Base-by-base conservation (phyloP, 2,888 invertebrate genomes). In the Magallana nippona region DNA sequence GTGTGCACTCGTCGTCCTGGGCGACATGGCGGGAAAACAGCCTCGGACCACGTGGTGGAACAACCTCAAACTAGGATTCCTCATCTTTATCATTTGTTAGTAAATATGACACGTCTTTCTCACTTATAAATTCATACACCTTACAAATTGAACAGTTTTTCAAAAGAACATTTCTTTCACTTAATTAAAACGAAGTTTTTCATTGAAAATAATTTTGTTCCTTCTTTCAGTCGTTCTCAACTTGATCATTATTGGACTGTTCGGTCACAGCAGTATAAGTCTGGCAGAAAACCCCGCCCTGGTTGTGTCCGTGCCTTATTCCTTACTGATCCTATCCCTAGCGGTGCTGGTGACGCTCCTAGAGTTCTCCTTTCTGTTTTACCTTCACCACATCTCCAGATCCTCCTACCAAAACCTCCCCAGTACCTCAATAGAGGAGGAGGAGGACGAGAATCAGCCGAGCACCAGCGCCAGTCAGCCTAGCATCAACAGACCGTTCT, bases 401-500 rank as follows among this genome's bases (percentile, higher is more conserved):
- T 19, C 13, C 71, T 15, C 71, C 19, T 71, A 71, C 32, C 22
- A 15, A 2, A 13, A 22, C 15, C 27, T 71, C 15, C 27, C 71
- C 27, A 71, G 11, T 27, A 71, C 22, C 15, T 71, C 71, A 1
- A 71, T 71, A 71, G 71, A 71, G 27, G 71, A 71, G 1, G 71
- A 71, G 10, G 19, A 71, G 13, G 71, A 71, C 10, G 19, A 62
- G 1, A 15, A 71, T 32, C 71, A 71, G 3, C 71, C 71, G 5
- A 71, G 71, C 71, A 71, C 71, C 27, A 71, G 71, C 71, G 32
- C 71, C 27, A 71, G 71, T 17, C 71, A 27, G 71, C 71, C 71
- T 10, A 27, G 27, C 11, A 27, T 71, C 71, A 71, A 71, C 71
- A 71, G 71, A 71, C 71, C 71, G 27, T 71, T 22, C 27, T 71